Conservation (phyloP, 2,113 vertebrate species). For the Macroglossus sobrinus region DNA sequence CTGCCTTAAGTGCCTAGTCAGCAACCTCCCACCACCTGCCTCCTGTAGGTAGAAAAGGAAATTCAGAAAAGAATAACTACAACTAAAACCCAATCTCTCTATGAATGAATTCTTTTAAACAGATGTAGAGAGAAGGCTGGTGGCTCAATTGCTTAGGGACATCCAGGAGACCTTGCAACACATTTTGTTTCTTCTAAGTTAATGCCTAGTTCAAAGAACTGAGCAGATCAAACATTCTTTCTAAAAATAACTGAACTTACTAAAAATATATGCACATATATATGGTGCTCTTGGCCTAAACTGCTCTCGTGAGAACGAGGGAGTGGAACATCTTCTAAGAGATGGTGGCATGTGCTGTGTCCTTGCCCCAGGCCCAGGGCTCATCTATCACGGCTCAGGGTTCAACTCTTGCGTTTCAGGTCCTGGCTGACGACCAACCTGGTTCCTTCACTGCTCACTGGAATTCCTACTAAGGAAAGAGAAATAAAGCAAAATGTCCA, state of each 20-base stretch:
- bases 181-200: background rate
- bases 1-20: background rate
- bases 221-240: background rate
- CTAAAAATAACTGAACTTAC: background rate
- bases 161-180: background rate
- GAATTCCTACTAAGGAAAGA: background rate
- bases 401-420: background rate
- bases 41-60: background rate
- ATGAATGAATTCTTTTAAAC: background rate
- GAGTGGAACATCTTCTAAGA: background rate
- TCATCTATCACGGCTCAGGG: background rate
- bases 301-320: background rate
- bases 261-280: background rate
- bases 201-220: background rate
- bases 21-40: background rate
- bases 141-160: background rate
- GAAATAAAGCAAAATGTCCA: background rate
- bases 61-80: background rate
- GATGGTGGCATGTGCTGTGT: background rate
- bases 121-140: background rate
- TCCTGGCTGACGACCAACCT: background rate
- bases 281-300: background rate
- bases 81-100: background rate
- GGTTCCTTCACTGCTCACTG: background rate
- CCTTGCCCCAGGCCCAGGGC: background rate